Percentiles rank a stretch among this genome's conserved stretches.
Evolutionary conservation across 2,113 vertebrate genomes (phyloP).

Genomic region (Rhegmatorhina hoffmannsi): DNA sequence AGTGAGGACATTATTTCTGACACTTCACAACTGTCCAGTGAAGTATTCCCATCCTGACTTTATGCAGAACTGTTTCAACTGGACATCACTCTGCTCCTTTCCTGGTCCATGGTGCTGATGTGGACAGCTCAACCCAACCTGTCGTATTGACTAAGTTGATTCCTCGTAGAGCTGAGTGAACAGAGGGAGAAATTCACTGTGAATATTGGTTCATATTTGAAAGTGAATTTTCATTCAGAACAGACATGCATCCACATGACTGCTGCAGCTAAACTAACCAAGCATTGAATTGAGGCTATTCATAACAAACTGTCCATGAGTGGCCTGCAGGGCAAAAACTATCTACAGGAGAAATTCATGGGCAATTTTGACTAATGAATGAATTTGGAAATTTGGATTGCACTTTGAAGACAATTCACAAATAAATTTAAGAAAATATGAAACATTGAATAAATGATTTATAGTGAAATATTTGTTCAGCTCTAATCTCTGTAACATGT

Average conservation of each 20-base stretch:
- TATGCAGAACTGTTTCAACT: background rate
- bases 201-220: slow-evolving; percentile 17
- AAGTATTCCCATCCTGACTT: background rate
- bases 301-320: slow-evolving; percentile 61
- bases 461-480: slow-evolving; percentile 27
- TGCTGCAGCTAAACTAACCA: slow-evolving; percentile 55
- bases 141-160: background rate
- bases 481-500: background rate
- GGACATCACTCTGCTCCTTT: background rate
- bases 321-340: slow-evolving; percentile 56
- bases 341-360: slow-evolving; percentile 43
- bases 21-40: background rate
- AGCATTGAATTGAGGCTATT: slow-evolving; percentile 65
- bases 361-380: slow-evolving; percentile 63
- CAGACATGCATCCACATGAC: background rate
- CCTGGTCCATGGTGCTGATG: background rate
- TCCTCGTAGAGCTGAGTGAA: background rate
- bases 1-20: background rate
- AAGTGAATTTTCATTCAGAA: slow-evolving; percentile 54
- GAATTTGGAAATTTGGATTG: slow-evolving; percentile 40
- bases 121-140: background rate
- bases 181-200: slow-evolving; percentile 1
- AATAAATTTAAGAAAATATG: background rate
- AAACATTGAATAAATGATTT: slow-evolving; percentile 45
- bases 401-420: slow-evolving; percentile 30